Conservation (phyloP, 2,888 invertebrate genomes). For the Athalia cordata region DNA sequence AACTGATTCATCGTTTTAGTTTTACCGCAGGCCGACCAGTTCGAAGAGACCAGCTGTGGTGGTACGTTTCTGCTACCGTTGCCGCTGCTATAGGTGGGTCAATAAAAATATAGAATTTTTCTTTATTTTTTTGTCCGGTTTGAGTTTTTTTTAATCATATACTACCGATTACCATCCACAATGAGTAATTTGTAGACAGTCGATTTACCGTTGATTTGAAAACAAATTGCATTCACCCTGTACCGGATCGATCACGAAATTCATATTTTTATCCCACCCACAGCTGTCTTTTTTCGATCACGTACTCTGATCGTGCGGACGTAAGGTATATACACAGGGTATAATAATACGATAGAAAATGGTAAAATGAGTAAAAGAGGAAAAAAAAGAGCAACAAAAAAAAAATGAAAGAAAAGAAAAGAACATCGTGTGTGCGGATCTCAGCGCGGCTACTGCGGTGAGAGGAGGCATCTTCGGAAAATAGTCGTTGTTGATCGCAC, state of each 20-base stretch:
- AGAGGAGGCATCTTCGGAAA: conserved; percentile 24
- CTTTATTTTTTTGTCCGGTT: too few relatives aligned
- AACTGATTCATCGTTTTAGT: background rate
- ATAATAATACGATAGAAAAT: background rate
- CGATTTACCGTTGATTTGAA: background rate
- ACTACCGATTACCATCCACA: background rate
- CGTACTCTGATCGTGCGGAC: background rate
- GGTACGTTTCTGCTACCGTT: too few relatives aligned
- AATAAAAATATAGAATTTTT: too few relatives aligned
- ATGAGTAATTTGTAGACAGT: background rate
- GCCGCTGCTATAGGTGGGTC: background rate
- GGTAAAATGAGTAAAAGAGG: background rate
- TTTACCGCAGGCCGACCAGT: background rate
- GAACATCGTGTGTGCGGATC: background rate
- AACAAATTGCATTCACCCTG: background rate
- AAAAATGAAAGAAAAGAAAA: background rate
- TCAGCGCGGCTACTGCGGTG: background rate
- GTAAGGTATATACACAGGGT: background rate
- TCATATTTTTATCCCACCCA: background rate
- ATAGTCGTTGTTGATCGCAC: conserved; percentile 41
- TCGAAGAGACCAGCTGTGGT: background rate
- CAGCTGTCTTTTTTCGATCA: conserved; percentile 8
- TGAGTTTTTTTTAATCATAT: background rate
- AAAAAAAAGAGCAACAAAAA: background rate
- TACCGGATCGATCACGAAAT: too few relatives aligned